Conservation (phyloP, 2,113 vertebrate species). For the Plectropomus leopardus region DNA sequence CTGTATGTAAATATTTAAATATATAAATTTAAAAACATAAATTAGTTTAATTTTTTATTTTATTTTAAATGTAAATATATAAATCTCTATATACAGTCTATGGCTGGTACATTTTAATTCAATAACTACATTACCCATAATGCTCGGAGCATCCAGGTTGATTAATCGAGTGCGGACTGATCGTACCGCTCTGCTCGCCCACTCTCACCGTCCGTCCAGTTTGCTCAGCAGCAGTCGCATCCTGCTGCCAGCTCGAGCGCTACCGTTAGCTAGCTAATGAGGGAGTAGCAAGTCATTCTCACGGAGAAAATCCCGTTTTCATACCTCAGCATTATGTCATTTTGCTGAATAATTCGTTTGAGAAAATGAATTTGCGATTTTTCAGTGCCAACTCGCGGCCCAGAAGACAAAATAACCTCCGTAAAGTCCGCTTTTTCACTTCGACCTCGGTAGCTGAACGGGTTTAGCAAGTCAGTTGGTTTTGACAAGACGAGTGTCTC, state of each 20-base stretch:
- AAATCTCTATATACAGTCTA: no score
- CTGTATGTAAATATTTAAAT: no score
- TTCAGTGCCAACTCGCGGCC: neutral
- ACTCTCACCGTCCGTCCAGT: slow-evolving; percentile 24
- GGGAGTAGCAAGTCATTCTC: slow-evolving; percentile 17
- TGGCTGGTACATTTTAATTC: no score
- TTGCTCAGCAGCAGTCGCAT: slow-evolving; percentile 48
- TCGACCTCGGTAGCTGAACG: slow-evolving; percentile 42
- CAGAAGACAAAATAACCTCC: neutral
- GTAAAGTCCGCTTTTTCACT: slow-evolving; percentile 40
- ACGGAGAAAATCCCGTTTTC: neutral
- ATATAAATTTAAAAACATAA: no score
- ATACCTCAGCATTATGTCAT: neutral
- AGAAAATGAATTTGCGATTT: slow-evolving; percentile 33
- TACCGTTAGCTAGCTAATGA: slow-evolving; percentile 61
- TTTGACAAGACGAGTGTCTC: slow-evolving; percentile 49
- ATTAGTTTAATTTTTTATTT: no score
- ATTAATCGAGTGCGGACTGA: slow-evolving; percentile 30
- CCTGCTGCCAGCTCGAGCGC: slow-evolving; percentile 39
- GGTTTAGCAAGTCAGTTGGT: slow-evolving; percentile 40
- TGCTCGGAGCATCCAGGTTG: slow-evolving; percentile 9
- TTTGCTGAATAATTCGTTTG: neutral
- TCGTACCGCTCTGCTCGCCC: slow-evolving; percentile 22
- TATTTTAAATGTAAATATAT: no score
- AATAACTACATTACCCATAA: slow-evolving; percentile 67